Percentiles rank a stretch among this genome's conserved stretches.
These are phyloP conservation scores for Plotosus lineatus DNA, from an alignment of 2,113 vertebrate genomes.

Conservation along the genomic window DNA sequence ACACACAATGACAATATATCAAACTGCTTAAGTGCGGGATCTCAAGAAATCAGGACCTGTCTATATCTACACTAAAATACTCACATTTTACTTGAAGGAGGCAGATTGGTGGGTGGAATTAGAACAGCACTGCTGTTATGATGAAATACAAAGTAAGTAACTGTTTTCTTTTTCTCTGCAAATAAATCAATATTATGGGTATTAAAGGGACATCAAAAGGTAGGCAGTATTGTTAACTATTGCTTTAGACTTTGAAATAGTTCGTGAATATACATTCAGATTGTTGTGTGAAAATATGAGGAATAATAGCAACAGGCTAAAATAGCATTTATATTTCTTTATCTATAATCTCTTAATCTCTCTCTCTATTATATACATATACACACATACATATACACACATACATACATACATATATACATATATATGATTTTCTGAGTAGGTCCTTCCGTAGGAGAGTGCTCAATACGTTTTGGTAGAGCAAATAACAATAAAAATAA, in stretches of 20 bases:
- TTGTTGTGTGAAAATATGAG: not conserved
- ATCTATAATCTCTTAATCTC: too few relatives aligned
- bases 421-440: too few relatives aligned
- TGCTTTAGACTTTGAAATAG: not conserved
- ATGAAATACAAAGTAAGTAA: constrained; percentile 12
- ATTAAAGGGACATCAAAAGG: not conserved
- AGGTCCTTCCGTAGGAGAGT: too few relatives aligned
- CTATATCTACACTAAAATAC: not conserved
- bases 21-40: constrained; percentile 2
- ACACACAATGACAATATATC: not conserved
- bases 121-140: not conserved
- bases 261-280: not conserved
- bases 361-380: too few relatives aligned
- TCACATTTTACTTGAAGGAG: not conserved
- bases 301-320: not conserved
- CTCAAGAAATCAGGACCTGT: constrained; percentile 2
- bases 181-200: not conserved
- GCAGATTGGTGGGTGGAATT: not conserved
- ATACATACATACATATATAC: too few relatives aligned
- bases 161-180: not conserved
- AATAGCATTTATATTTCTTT: constrained; percentile 5
- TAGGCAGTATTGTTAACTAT: not conserved
- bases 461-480: too few relatives aligned
- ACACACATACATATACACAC: too few relatives aligned
- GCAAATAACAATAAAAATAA: too few relatives aligned